Base-by-base conservation (phyloP, 2,888 invertebrate species). In the Pseudeuparius sepicola region DNA sequence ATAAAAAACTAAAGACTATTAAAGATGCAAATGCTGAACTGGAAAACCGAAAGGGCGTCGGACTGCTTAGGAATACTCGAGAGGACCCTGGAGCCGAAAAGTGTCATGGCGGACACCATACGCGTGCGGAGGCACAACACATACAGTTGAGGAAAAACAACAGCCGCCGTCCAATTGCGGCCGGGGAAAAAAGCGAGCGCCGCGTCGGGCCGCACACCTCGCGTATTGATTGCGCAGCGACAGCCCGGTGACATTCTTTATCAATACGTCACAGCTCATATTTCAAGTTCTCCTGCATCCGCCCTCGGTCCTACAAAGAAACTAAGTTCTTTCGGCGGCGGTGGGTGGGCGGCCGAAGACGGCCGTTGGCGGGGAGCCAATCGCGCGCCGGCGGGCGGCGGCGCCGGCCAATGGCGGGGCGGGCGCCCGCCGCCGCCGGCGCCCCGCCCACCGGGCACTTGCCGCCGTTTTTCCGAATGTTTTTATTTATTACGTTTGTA, bases 401-500 rank as follows among this genome's bases (percentile, higher is more conserved):
- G 50, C 50, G 36, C 39, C 49, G 59, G 54, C 72, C 70, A 71
- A 71, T 70, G 49, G 56, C 55, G 64, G 63, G 61, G 60, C 64
- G 61, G 64, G 64, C 64, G 67, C 68, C 68, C 68, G 70, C 67
- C 52, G 49, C 57, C 53, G 52, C 45, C 41, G 38, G 43, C 42
- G 50, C 51, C 40, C 46, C 54, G 52, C 60, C 56, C 47, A 42
- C 49, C 47, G 52, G 52, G 50, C 60, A 56, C 58, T 56, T 56
- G 56, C 57, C 55, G 63, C 68, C 64, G 65, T 64, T 72, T 73
- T 62, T 63, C 61, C 57, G 47, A 61, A 60, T 63, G 63, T 63
- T 75, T 74, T 75, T 75, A 75, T 75, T 75, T 75, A 75, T 75
- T 75, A 73, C 73, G 70, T 73, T 74, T 71, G 74, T 72, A 70